Percentiles rank a stretch among this genome's conserved stretches.
These are phyloP conservation scores for Salvator merianae DNA, from an alignment of 2,113 vertebrate species.

Conservation along the genomic window DNA sequence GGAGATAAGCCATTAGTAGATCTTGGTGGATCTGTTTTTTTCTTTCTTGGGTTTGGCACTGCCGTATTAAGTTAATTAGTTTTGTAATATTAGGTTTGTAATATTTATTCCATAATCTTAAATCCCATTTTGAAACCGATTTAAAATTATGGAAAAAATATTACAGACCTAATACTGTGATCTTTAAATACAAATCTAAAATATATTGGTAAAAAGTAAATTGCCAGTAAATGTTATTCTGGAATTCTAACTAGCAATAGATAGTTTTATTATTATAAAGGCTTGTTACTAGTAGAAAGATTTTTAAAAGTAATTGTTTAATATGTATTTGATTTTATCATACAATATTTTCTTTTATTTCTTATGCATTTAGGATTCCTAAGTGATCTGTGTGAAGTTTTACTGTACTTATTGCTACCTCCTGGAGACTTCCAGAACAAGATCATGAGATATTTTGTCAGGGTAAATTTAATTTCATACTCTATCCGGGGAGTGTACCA, in stretches of 20 bases:
- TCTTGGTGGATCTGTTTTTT: neutral
- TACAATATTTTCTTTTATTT: conserved; percentile 26
- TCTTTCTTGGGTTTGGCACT: neutral
- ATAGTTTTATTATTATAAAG: neutral
- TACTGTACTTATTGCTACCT: conserved; percentile 99
- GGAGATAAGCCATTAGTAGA: neutral
- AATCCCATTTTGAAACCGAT: neutral
- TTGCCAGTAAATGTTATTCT: neutral
- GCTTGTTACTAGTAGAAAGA: neutral
- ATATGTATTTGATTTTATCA: neutral
- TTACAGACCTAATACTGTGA: neutral
- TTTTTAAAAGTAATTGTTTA: neutral
- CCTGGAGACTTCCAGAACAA: conserved; percentile 99
- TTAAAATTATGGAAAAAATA: neutral
- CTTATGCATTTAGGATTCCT: conserved; percentile 85
- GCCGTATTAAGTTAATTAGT: neutral
- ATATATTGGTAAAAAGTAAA: neutral
- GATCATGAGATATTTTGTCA: conserved; percentile 99
- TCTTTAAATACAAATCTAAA: neutral
- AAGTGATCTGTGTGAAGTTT: conserved; percentile 96
- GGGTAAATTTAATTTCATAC: conserved; percentile 78
- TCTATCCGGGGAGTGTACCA: neutral
- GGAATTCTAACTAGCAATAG: neutral
- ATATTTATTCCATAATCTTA: no score
- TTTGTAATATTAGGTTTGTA: neutral